Percentiles rank a stretch among this genome's conserved stretches.
phyloP scores from a whole-genome alignment of 2,113 vertebrate species.

The Puntigrus tetrazona region DNA sequence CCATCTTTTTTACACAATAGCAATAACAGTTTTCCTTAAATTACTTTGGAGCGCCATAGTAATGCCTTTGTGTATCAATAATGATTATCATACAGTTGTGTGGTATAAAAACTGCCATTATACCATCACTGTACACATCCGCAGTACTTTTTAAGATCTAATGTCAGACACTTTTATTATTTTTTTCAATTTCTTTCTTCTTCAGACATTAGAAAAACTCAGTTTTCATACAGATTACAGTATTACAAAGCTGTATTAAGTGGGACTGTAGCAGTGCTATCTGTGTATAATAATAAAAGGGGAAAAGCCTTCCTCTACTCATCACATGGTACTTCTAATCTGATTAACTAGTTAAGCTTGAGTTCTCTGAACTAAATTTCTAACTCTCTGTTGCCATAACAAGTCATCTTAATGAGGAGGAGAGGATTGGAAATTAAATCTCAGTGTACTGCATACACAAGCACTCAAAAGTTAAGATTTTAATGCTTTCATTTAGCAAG shows the following conservation, averaged over 20 bases:
- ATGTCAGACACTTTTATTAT: background rate
- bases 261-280: background rate
- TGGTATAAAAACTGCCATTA: background rate
- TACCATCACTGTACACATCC: background rate
- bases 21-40: background rate
- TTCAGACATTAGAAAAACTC: background rate
- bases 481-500: background rate
- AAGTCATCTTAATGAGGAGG: background rate
- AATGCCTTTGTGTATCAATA: background rate
- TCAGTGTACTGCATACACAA: background rate
- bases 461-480: background rate
- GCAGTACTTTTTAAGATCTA: background rate
- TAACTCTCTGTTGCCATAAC: background rate
- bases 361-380: slow-evolving; percentile 24
- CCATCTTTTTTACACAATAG: background rate
- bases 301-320: background rate
- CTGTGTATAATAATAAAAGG: background rate
- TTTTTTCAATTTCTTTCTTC: background rate
- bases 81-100: background rate
- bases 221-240: background rate
- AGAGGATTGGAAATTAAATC: background rate
- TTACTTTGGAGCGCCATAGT: background rate
- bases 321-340: slow-evolving; percentile 51
- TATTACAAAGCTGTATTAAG: background rate
- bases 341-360: slow-evolving; percentile 42